Percentiles rank a stretch among this genome's conserved stretches.
These are phyloP conservation scores for Eremobia ochroleuca DNA, from an alignment of 2,888 invertebrate species.

Conservation along the genomic window DNA sequence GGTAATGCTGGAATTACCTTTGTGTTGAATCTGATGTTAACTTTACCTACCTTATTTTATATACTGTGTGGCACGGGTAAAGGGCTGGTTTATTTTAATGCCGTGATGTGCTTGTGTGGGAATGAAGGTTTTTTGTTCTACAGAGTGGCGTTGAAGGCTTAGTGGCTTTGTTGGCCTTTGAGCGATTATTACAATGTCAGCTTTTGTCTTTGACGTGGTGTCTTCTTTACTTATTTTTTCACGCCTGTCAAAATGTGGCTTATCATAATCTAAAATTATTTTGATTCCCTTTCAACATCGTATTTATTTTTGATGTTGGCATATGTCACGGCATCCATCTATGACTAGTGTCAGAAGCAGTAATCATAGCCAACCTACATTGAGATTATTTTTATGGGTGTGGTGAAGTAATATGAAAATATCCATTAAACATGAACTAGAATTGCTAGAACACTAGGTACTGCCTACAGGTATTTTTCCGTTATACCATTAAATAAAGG, in stretches of 20 bases:
- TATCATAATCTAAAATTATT: not conserved
- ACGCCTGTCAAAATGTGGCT: not conserved
- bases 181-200: conserved; percentile 6
- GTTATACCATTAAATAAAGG: not conserved
- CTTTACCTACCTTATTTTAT: conserved; percentile 23
- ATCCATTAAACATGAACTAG: not conserved
- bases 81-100: conserved; percentile 19
- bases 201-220: not conserved
- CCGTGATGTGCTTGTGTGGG: not conserved
- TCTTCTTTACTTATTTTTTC: conserved; percentile 2
- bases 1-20: conserved; percentile 19
- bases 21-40: not conserved
- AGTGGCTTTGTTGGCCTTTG: not conserved
- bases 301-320: not conserved
- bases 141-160: not conserved
- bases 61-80: not conserved
- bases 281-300: not conserved
- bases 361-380: not conserved
- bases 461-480: not conserved
- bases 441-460: too few relatives aligned
- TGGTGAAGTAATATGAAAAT: not conserved
- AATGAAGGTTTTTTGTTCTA: conserved; percentile 19
- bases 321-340: not conserved
- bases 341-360: not conserved
- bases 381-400: not conserved